Percentiles rank a stretch among this genome's conserved stretches.
These are phyloP conservation scores for Gorsachius magnificus DNA, from an alignment of 2,797 vertebrate species.

Conservation along the genomic window DNA sequence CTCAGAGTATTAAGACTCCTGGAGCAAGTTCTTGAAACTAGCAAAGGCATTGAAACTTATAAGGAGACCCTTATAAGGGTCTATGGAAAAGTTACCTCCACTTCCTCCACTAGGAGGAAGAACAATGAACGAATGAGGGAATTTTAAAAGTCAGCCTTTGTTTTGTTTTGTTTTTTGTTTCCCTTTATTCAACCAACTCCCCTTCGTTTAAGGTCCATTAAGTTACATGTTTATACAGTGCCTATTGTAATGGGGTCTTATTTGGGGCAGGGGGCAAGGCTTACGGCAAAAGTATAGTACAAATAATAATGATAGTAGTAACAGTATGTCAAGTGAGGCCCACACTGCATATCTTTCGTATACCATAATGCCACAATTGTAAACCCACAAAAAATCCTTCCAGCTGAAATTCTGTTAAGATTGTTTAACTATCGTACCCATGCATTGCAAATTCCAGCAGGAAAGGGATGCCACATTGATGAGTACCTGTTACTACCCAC, in stretches of 20 bases:
- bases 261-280: background rate
- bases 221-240: background rate
- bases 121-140: background rate
- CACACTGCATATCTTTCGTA: background rate
- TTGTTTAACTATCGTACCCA: background rate
- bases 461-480: background rate
- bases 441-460: background rate
- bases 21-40: background rate
- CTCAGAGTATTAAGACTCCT: background rate
- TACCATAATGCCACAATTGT: background rate
- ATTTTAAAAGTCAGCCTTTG: background rate
- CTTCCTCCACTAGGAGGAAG: background rate
- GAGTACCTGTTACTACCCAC: background rate
- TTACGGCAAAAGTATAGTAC: background rate
- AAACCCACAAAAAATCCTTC: background rate
- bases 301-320: background rate
- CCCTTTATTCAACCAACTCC: background rate
- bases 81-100: background rate
- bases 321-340: background rate
- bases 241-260: background rate
- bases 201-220: background rate
- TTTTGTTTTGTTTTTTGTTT: background rate
- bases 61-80: background rate
- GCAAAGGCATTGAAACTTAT: background rate
- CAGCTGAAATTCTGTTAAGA: background rate